Evolutionary conservation across 2,888 invertebrate genomes (phyloP), one percentile per base, ranked within the genome.

Genomic region (Megamerina dolium): DNA sequence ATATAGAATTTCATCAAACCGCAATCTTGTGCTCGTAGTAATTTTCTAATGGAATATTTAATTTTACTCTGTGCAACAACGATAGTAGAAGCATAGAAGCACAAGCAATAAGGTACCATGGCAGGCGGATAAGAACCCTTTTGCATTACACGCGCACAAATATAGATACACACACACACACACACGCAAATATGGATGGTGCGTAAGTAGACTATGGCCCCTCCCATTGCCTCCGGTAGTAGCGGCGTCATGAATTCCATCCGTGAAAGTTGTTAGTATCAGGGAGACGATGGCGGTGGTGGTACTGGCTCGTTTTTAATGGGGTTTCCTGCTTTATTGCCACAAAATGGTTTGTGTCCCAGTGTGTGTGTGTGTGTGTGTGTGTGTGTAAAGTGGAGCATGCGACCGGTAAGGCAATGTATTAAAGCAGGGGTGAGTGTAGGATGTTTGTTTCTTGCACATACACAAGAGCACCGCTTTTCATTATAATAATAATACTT

Each of bases 401-500:
- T n/a, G n/a, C n/a, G n/a, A n/a, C n/a, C n/a, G n/a, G n/a, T n/a
- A n/a, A n/a, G n/a, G n/a, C 23, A 6, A 23, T 8, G 23, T 23
- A 10, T 8, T 17, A 12, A 12, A n/a, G 4, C 27, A 18, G 10
- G 13, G 33, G 5, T 30, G 26, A 32, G 41, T 17, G 30, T 27
- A 31, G n/a, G 35, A 27, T 35, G 35, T 23, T 23, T 23, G 23
- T 23, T 8, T 23, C 6, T 6, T 23, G 23, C 23, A n/a, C n/a
- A n/a, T n/a, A n/a, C n/a, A 23, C 44, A 37, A 44, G 41, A 34
- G 47, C 39, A 43, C 27, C 40, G 46, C 49, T 61, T 65, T 66
- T 65, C 63, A 64, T 65, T 62, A 65, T 68, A 60, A 68, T 68
- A 66, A 68, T 68, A 66, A 68, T 68, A 63, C 66, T 66, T 68